Evolutionary conservation across 2,113 vertebrate genomes (phyloP).

Genomic region (Rhynchopsitta pachyrhyncha): DNA sequence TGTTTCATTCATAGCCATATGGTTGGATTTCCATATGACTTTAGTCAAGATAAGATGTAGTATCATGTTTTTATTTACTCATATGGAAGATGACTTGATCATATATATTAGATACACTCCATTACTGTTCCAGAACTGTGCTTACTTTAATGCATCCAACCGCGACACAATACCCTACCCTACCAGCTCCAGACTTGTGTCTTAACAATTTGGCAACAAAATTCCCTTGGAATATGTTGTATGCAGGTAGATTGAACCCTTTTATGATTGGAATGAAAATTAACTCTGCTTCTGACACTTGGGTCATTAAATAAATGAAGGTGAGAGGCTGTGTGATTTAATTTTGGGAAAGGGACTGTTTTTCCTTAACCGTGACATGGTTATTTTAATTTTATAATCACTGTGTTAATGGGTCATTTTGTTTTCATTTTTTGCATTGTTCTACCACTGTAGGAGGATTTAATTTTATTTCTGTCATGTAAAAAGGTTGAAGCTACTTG

Average conservation of each 20-base stretch:
- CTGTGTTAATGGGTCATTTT: background rate
- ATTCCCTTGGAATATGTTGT: constrained; percentile 15
- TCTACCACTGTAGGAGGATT: background rate
- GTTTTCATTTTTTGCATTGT: background rate
- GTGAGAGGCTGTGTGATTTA: background rate
- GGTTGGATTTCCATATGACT: background rate
- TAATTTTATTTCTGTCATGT: background rate
- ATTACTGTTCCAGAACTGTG: background rate
- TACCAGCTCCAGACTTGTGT: background rate
- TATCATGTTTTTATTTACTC: background rate
- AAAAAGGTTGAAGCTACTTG: background rate
- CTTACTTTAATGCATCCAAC: background rate
- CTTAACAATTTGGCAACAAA: background rate
- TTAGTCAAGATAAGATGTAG: background rate
- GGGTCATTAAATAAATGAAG: background rate
- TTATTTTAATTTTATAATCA: background rate
- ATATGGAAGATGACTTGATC: background rate
- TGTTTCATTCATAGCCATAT: background rate
- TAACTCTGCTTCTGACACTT: constrained; percentile 29
- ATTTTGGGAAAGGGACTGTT: constrained; percentile 22
- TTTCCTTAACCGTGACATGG: background rate
- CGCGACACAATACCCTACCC: background rate
- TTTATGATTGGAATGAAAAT: constrained; percentile 43
- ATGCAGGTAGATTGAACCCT: constrained; percentile 75
- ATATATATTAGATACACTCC: background rate